These are phyloP conservation scores for Aplodontia rufa DNA, from an alignment of 2,113 vertebrate genomes.

Conservation along the genomic window DNA sequence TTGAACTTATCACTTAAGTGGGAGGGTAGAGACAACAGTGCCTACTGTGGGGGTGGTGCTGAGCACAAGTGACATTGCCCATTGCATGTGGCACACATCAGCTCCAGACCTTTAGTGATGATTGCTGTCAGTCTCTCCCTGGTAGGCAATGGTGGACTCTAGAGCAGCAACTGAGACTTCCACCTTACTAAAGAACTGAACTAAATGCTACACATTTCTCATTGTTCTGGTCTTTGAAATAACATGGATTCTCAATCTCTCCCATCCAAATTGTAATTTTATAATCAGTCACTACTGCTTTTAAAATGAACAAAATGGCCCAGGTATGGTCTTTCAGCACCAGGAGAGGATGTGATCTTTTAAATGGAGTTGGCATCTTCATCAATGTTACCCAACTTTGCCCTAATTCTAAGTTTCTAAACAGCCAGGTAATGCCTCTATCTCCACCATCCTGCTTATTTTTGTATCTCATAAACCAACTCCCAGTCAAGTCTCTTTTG, in stretches of 20 bases:
- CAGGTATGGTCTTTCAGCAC: neutral
- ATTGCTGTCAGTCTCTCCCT: neutral
- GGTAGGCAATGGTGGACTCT: neutral
- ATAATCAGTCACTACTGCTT: neutral
- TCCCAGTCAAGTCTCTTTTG: neutral
- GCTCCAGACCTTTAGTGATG: accelerated
- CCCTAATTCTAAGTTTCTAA: neutral
- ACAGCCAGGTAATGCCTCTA: neutral
- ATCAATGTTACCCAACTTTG: neutral
- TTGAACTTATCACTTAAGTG: no score
- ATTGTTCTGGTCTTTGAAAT: neutral
- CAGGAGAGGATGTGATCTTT: neutral
- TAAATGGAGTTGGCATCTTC: neutral
- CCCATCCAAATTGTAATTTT: neutral
- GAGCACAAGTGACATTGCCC: neutral
- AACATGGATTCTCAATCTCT: neutral
- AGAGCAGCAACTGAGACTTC: neutral
- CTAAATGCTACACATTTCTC: neutral
- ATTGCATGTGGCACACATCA: accelerated
- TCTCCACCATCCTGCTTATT: neutral
- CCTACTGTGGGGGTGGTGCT: no score
- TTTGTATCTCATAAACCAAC: neutral
- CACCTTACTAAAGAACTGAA: neutral
- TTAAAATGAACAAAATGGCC: neutral
- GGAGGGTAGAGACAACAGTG: accelerated